Percentiles rank a stretch among this genome's conserved stretches.
phyloP scores from a whole-genome alignment of 2,888 invertebrate species.

The Ichneumoninae sp. region DNA sequence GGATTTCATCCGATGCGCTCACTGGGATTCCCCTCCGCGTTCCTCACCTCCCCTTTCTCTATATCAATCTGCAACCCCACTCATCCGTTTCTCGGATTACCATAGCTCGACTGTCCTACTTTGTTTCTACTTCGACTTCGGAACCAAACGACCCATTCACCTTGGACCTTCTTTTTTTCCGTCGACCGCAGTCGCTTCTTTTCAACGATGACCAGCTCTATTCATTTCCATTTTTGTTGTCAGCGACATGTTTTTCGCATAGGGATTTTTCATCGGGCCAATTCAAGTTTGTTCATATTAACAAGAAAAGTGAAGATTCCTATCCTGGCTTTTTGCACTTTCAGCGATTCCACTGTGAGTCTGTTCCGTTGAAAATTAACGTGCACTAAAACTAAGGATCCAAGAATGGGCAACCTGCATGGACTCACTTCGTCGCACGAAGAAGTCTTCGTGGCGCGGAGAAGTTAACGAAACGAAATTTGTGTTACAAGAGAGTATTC shows the following conservation, averaged over 20 bases:
- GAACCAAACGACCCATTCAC: not conserved
- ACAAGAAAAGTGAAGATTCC: not conserved
- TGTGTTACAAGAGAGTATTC: not conserved
- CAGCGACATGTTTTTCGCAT: no score
- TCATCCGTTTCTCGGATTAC: not conserved
- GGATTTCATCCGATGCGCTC: conserved; percentile 28
- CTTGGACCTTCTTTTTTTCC: not conserved
- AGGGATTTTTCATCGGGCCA: no score
- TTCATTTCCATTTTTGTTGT: not conserved
- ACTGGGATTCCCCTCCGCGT: not conserved
- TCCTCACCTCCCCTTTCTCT: conserved; percentile 7
- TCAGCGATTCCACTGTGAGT: not conserved
- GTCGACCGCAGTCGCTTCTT: not conserved
- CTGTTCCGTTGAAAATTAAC: not conserved
- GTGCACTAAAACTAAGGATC: not conserved
- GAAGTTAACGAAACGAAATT: not conserved
- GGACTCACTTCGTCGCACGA: not conserved
- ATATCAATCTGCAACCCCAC: not conserved
- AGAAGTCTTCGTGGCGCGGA: no score
- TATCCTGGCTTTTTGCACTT: not conserved
- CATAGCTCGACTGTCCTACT: not conserved
- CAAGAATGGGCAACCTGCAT: not conserved
- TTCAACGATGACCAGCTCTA: not conserved
- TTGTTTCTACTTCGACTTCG: not conserved
- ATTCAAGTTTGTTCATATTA: no score